Conservation (phyloP, 2,888 invertebrate genomes). For the Brachycybe producta region DNA sequence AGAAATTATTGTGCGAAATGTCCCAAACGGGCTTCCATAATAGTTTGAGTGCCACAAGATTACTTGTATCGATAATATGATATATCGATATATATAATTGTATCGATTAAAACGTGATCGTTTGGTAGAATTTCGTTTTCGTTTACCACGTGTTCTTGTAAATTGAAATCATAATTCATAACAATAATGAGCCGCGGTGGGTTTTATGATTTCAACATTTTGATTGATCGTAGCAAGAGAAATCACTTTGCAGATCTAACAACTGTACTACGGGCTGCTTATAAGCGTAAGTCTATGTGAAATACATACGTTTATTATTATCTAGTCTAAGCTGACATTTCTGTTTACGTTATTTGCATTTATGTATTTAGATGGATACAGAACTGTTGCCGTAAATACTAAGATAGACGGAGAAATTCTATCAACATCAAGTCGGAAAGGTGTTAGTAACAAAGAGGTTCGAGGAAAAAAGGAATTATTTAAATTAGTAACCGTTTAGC, state of each 20-base stretch:
- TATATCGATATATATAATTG: no score
- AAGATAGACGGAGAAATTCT: neutral
- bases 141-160: no score
- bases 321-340: neutral
- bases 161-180: no score
- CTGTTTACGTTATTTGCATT: neutral
- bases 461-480: neutral
- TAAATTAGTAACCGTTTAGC: neutral
- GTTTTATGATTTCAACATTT: slow-evolving; percentile 12
- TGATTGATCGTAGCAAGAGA: neutral
- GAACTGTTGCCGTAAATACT: slow-evolving; percentile 10
- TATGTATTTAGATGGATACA: slow-evolving; percentile 5
- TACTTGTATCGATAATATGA: no score
- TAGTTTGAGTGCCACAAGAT: no score
- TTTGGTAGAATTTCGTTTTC: no score
- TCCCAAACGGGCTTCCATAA: no score
- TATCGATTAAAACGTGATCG: no score
- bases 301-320: no score
- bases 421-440: neutral
- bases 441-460: no score
- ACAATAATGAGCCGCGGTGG: no score
- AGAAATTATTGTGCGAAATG: no score
- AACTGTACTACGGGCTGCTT: neutral
- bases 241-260: neutral
- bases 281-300: slow-evolving; percentile 10